Evolutionary conservation across 2,888 invertebrate species (phyloP).

Genomic region (Dendrolimus houi): DNA sequence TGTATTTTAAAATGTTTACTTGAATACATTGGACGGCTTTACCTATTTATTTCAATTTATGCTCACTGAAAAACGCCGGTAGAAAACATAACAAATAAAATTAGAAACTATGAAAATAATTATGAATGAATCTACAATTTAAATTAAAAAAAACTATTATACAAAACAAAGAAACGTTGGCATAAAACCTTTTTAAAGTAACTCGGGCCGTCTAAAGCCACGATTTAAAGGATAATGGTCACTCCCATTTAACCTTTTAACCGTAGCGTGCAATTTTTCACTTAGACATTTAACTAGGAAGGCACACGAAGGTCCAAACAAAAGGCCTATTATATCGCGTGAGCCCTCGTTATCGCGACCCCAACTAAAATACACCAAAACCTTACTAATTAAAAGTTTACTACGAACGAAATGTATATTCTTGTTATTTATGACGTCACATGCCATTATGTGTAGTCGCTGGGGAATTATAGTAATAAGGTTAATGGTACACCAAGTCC

Average conservation of each 20-base stretch:
- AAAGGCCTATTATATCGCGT: conserved; percentile 46
- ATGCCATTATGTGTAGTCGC: conserved; percentile 3
- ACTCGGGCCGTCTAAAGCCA: conserved; percentile 3
- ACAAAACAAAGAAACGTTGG: conserved; percentile 14
- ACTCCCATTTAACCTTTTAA: conserved; percentile 25
- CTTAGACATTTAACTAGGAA: conserved; percentile 34
- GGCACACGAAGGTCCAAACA: conserved; percentile 32
- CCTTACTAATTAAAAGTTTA: conserved; percentile 61
- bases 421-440: conserved; percentile 29
- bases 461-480: not conserved
- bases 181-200: conserved; percentile 3
- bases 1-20: too few species aligned
- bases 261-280: conserved; percentile 44
- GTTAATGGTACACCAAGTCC: too few species aligned
- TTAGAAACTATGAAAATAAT: not conserved
- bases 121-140: not conserved
- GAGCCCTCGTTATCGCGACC: conserved; percentile 41
- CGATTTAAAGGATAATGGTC: conserved; percentile 11
- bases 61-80: not conserved
- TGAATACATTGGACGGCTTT: not conserved
- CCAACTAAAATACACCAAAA: conserved; percentile 42
- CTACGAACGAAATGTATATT: conserved; percentile 27
- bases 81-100: not conserved
- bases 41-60: too few species aligned
- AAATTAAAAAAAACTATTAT: not conserved